Base-by-base conservation (phyloP, 92 coral and sea anemone species). In the Actinernus sp. region DNA sequence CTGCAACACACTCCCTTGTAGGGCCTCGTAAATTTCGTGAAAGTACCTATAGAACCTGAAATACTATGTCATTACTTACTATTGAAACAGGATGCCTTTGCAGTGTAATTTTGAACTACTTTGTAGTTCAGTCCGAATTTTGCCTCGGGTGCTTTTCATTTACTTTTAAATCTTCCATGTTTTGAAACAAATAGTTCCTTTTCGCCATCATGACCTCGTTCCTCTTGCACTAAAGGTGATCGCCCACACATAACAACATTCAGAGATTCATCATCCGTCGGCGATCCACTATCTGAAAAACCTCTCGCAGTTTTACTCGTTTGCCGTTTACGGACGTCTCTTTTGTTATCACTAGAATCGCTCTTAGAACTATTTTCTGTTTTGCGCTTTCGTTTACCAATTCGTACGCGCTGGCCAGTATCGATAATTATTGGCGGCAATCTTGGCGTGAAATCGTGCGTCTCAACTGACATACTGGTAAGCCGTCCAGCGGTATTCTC, bases 141-240 rank as follows among this genome's bases (percentile, higher is more conserved):
- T n/a, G n/a, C n/a, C n/a, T n/a, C n/a, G n/a, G n/a, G n/a, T n/a
- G n/a, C n/a, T n/a, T n/a, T 57, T 54, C 21, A 82, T 39, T 68
- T 82, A 34, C 89, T 82, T 46, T 82, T 82, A 61, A 82, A 82
- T 8, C 89, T 66, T 29, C 89, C 89, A 38, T 82, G 83, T 52
- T 67, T 82, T 1, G 89, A 82, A 11, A 82, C 89, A 24, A 74
- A 44, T 1, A 82, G 63, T 59, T 73, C 76, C 6, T 63, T 73
- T 0, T 52, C 32, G 8, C 43, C 59, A 46, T 41, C 30, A 13
- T n/a, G 44, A 18, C 26, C 55, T 34, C 38, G 40, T 34, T 49
- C 41, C 13, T 36, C 61, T n/a, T 38, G 27, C 6, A 49, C 62
- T 17, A 18, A 19, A 6, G 89, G 70, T 12, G 89, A 74, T 19